A percentile compares a stretch with the other conserved stretches of the same genome.
Conservation (phyloP, 2,888 invertebrate genomes). For the Archaeoteleia sp. region DNA sequence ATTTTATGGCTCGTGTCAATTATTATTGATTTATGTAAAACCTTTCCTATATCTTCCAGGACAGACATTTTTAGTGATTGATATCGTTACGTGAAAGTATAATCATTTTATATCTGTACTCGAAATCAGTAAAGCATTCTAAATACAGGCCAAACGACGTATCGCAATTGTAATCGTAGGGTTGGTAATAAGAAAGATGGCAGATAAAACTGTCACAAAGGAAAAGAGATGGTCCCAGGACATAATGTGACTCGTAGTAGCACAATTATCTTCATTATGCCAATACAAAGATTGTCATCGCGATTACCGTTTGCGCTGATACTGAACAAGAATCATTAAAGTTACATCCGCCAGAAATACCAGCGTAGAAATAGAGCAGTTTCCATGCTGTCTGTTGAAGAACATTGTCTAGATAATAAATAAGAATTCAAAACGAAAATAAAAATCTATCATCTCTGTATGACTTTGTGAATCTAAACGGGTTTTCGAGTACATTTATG, state of each 20-base stretch:
- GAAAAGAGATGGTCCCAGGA: conserved; percentile 34
- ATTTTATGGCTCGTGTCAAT: too few species aligned
- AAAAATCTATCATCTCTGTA: too few species aligned
- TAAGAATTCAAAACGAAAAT: too few species aligned
- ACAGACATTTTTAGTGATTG: conserved; percentile 3
- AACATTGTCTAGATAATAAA: too few species aligned
- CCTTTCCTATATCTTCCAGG: background rate
- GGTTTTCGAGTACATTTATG: too few species aligned
- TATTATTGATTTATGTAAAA: background rate
- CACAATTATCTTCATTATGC: conserved; percentile 41
- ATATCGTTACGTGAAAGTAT: conserved; percentile 29
- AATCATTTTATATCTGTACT: conserved; percentile 29
- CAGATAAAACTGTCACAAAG: conserved; percentile 36
- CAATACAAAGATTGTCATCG: conserved; percentile 28
- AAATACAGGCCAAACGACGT: conserved; percentile 27
- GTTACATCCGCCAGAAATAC: conserved; percentile 5
- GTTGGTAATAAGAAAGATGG: conserved; percentile 41
- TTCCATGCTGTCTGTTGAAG: too few species aligned
- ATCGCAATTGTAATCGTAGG: conserved; percentile 32
- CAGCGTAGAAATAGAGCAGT: background rate
- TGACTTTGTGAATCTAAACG: too few species aligned
- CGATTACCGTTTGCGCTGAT: conserved; percentile 18
- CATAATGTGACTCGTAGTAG: conserved; percentile 40
- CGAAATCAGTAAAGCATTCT: conserved; percentile 34
- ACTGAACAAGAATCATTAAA: conserved; percentile 33